phyloP scores from a whole-genome alignment of 2,888 invertebrate genomes.

The Hesperia comma region DNA sequence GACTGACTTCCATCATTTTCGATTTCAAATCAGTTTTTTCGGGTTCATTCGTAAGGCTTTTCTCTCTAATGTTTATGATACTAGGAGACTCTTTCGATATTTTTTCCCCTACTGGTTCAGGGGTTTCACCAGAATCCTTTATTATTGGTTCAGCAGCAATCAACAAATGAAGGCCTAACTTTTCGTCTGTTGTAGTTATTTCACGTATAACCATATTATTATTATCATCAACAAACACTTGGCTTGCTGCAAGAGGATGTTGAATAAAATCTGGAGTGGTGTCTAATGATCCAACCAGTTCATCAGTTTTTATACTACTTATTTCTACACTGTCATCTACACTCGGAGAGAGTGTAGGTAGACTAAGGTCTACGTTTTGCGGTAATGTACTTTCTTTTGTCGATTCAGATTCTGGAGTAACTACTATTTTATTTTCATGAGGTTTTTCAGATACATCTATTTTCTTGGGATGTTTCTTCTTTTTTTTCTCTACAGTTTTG shows the following conservation, averaged over 20 bases:
- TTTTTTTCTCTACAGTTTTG: conserved; percentile 29
- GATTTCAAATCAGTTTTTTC: conserved; percentile 73
- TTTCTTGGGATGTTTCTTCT: conserved; percentile 32
- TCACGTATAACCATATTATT: conserved; percentile 71
- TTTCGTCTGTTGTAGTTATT: conserved; percentile 54
- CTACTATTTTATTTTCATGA: conserved; percentile 3
- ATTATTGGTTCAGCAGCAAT: conserved; percentile 54
- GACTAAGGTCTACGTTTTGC: background rate
- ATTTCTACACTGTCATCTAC: conserved; percentile 9
- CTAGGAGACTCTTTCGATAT: conserved; percentile 46
- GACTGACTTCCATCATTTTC: conserved; percentile 75
- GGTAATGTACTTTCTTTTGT: conserved; percentile 2
- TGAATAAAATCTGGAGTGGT: conserved; percentile 63
- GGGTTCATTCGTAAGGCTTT: conserved; percentile 43
- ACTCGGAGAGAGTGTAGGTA: background rate
- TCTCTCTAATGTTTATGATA: conserved; percentile 45
- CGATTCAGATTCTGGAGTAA: conserved; percentile 13
- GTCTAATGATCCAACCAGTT: conserved; percentile 55
- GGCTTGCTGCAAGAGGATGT: conserved; percentile 66
- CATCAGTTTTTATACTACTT: conserved; percentile 49
- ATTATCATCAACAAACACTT: conserved; percentile 60
- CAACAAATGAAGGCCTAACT: conserved; percentile 48
- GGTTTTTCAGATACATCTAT: conserved; percentile 11
- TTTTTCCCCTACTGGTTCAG: conserved; percentile 49
- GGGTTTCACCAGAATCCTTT: conserved; percentile 58